phyloP scores from a whole-genome alignment of 2,113 vertebrate species.

The Columbina picui region DNA sequence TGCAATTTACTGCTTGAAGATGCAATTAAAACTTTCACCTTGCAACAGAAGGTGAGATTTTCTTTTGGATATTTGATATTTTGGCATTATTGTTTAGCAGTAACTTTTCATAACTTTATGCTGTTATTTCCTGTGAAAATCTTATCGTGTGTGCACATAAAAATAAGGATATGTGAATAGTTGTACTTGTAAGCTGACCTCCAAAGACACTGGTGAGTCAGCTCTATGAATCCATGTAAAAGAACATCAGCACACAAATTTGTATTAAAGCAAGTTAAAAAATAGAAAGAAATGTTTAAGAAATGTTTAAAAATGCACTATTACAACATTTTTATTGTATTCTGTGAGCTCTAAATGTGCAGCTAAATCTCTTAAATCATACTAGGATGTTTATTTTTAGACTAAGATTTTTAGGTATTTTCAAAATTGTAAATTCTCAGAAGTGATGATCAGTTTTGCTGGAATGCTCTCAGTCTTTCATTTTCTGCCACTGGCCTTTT shows the following conservation, averaged over 20 bases:
- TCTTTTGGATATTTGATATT: neutral
- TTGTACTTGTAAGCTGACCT: neutral
- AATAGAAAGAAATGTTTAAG: neutral
- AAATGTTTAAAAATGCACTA: neutral
- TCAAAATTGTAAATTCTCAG: neutral
- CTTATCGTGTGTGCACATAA: neutral
- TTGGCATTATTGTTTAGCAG: neutral
- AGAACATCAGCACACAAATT: neutral
- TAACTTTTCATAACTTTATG: neutral
- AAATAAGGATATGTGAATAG: neutral
- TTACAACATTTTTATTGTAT: neutral
- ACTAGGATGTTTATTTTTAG: neutral
- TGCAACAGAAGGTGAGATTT: neutral
- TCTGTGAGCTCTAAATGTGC: neutral
- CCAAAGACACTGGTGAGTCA: neutral
- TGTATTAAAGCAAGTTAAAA: neutral
- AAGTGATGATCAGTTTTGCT: neutral
- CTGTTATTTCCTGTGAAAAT: neutral
- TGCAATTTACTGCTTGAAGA: neutral
- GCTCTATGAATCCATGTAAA: neutral
- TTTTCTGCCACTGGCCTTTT: neutral
- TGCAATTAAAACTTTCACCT: neutral
- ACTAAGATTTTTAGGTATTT: neutral
- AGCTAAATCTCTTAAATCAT: neutral
- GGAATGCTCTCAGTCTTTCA: neutral